Evolutionary conservation across 2,113 vertebrate genomes (phyloP).

Genomic region (Rhodinocichla rosea): DNA sequence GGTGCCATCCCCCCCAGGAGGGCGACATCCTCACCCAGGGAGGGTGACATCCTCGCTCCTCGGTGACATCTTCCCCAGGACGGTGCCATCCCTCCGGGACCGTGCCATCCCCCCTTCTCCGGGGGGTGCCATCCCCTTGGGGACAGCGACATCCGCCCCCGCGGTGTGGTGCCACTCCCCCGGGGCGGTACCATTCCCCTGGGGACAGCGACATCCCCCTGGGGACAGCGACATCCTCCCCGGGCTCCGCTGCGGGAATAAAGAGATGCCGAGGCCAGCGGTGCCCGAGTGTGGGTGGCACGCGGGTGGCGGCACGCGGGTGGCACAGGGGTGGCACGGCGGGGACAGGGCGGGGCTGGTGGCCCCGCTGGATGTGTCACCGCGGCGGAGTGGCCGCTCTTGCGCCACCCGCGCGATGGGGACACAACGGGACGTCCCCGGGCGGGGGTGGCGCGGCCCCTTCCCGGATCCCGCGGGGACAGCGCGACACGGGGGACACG

Average conservation of each 20-base stretch:
- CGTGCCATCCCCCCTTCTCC: no score
- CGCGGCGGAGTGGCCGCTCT: not conserved
- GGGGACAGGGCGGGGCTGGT: not conserved
- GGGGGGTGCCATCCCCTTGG: no score
- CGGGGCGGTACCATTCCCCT: fast-evolving
- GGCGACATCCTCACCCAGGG: not conserved
- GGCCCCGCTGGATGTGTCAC: not conserved
- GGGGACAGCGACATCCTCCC: not conserved
- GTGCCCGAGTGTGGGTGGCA: not conserved
- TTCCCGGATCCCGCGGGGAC: not conserved
- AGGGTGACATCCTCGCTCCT: not conserved
- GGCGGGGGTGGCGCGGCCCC: not conserved
- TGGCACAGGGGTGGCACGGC: not conserved
- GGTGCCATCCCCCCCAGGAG: not conserved
- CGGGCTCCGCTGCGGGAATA: not conserved
- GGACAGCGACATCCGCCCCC: not conserved
- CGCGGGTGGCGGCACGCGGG: fast-evolving
- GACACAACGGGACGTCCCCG: not conserved
- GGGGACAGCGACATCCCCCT: fast-evolving
- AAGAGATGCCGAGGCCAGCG: not conserved
- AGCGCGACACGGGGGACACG: not conserved
- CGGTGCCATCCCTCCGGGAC: no score
- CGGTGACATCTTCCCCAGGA: not conserved
- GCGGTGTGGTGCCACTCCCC: no score
- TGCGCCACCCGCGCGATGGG: not conserved